These are phyloP conservation scores for Drosophila greeni DNA, from an alignment of 2,888 invertebrate genomes.

Conservation along the genomic window DNA sequence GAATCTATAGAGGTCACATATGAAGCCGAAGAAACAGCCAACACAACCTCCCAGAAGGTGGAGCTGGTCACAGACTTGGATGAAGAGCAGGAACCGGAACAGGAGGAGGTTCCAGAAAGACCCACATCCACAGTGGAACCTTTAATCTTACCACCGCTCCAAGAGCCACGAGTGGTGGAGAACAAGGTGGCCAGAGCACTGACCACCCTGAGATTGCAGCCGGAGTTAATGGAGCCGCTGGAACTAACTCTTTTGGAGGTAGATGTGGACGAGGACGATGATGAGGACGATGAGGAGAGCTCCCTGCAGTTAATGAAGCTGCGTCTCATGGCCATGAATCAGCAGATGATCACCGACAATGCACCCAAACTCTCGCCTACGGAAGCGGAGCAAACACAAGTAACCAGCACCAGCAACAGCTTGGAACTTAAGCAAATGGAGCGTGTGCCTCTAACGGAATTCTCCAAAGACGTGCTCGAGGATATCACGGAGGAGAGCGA, in stretches of 20 bases:
- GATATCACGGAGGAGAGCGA: constrained; percentile 79
- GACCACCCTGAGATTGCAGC: constrained; percentile 51
- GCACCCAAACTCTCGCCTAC: constrained; percentile 48
- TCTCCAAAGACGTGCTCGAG: constrained; percentile 77
- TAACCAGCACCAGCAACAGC: constrained; percentile 7
- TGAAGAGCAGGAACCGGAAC: constrained; percentile 40
- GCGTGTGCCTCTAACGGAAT: constrained; percentile 73
- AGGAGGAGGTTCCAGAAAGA: not conserved
- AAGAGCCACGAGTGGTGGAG: constrained; percentile 49
- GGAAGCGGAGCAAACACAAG: constrained; percentile 24
- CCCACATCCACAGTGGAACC: constrained; percentile 13
- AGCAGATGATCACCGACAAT: constrained; percentile 44
- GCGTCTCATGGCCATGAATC: constrained; percentile 75
- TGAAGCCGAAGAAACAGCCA: constrained; percentile 64
- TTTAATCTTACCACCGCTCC: constrained; percentile 36
- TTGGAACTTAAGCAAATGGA: constrained; percentile 77
- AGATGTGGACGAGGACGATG: constrained; percentile 40
- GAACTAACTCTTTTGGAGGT: constrained; percentile 43
- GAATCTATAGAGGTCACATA: constrained; percentile 75
- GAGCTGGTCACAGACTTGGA: constrained; percentile 65
- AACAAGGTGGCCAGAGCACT: constrained; percentile 37
- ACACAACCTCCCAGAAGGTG: constrained; percentile 44
- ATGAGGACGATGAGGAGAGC: constrained; percentile 73
- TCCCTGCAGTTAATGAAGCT: constrained; percentile 72
- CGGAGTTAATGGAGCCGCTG: constrained; percentile 49